These are phyloP conservation scores for Eumeta japonica DNA, from an alignment of 1,140 invertebrate species.

Conservation along the genomic window DNA sequence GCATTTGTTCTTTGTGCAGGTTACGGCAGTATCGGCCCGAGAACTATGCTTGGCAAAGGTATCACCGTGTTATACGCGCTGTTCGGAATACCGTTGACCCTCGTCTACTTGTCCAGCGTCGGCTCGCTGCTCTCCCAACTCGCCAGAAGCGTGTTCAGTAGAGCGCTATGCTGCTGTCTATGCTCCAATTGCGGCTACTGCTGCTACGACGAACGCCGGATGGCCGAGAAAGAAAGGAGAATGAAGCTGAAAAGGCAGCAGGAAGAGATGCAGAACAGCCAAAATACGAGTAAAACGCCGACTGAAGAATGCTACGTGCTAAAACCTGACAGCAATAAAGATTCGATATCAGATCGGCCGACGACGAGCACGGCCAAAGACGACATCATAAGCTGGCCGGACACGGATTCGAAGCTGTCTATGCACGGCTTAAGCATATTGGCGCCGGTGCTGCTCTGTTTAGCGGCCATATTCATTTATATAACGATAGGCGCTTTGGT, in stretches of 20 bases:
- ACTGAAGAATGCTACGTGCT: slow-evolving; percentile 74
- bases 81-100: slow-evolving; percentile 86
- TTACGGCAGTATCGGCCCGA: slow-evolving; percentile 84
- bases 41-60: slow-evolving; percentile 77
- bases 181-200: slow-evolving; percentile 85
- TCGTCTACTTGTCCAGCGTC: slow-evolving; percentile 83
- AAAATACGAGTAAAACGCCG: slow-evolving; percentile 52
- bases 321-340: slow-evolving; percentile 49
- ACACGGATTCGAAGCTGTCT: slow-evolving; percentile 70
- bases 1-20: slow-evolving; percentile 65
- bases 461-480: slow-evolving; percentile 80
- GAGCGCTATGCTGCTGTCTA: slow-evolving; percentile 76
- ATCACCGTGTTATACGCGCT: slow-evolving; percentile 86
- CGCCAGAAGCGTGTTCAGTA: slow-evolving; percentile 85
- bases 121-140: slow-evolving; percentile 81
- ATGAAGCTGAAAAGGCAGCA: slow-evolving; percentile 79
- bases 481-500: slow-evolving; percentile 84
- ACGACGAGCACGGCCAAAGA: slow-evolving; percentile 46
- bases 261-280: slow-evolving; percentile 71
- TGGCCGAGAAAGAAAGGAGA: slow-evolving; percentile 79
- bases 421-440: slow-evolving; percentile 76
- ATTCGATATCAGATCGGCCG: slow-evolving; percentile 42
- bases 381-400: slow-evolving; percentile 56
- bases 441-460: slow-evolving; percentile 76
- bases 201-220: slow-evolving; percentile 80